Percentiles rank a stretch among this genome's conserved stretches.
These are phyloP conservation scores for Acromyrmex charruanus DNA, from an alignment of 1,140 invertebrate species.

Conservation along the genomic window DNA sequence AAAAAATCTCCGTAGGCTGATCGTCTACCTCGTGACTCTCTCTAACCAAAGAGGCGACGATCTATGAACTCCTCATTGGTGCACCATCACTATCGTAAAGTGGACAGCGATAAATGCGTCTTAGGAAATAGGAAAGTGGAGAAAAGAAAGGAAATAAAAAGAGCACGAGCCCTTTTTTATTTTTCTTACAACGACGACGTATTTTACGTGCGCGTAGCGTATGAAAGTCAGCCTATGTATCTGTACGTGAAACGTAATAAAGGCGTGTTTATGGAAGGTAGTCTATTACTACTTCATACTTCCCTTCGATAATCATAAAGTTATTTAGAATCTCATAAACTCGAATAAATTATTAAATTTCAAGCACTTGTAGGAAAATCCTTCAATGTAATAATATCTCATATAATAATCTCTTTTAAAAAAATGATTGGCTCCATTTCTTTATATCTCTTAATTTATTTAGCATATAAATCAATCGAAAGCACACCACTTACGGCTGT, in stretches of 20 bases:
- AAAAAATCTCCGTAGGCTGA: conserved; percentile 52
- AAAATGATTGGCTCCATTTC: neutral
- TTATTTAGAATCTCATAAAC: neutral
- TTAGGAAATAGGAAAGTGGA: neutral
- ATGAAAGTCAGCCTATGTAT: conserved; percentile 72
- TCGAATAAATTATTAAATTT: neutral
- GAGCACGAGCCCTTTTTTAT: conserved; percentile 72
- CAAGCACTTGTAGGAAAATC: neutral
- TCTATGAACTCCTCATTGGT: conserved; percentile 49
- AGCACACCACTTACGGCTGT: neutral
- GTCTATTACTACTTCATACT: neutral
- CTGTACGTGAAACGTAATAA: conserved; percentile 76
- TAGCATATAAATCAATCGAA: neutral
- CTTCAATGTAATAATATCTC: neutral
- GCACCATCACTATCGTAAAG: conserved; percentile 28
- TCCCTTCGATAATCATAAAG: neutral
- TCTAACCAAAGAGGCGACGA: conserved; percentile 36
- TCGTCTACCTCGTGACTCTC: conserved; percentile 64
- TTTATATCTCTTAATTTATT: neutral
- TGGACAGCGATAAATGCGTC: neutral
- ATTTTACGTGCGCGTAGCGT: conserved; percentile 73
- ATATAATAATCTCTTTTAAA: neutral
- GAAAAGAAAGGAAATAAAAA: conserved; percentile 3
- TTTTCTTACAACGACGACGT: conserved; percentile 76
- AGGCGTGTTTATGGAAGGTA: conserved; percentile 72